Conservation (phyloP, 2,113 vertebrate genomes). For the Empidonax traillii region DNA sequence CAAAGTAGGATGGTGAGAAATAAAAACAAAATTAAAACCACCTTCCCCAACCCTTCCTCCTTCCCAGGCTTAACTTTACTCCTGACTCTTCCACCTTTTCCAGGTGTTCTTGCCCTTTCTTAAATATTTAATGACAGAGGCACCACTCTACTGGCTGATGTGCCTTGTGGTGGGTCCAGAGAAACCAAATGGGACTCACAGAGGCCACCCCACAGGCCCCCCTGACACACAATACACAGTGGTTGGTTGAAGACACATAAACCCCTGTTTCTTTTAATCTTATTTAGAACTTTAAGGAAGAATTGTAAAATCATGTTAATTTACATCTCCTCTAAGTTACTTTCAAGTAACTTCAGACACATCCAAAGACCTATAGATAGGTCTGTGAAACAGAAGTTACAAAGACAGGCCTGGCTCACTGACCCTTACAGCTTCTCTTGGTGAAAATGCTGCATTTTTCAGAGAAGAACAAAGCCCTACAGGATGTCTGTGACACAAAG, state of each 20-base stretch:
- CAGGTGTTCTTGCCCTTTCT: background rate
- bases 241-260: background rate
- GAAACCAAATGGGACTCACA: background rate
- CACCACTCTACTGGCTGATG: fast-evolving
- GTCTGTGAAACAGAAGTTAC: background rate
- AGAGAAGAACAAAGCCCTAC: background rate
- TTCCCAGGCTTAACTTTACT: background rate
- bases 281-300: background rate
- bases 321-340: background rate
- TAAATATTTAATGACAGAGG: background rate
- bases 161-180: background rate
- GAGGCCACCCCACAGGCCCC: background rate
- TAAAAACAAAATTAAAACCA: background rate
- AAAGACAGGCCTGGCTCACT: background rate
- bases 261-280: background rate
- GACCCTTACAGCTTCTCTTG: fast-evolving
- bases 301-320: background rate
- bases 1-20: background rate
- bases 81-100: background rate
- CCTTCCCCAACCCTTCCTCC: background rate
- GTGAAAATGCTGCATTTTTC: background rate
- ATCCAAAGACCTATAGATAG: background rate
- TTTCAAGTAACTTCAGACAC: background rate
- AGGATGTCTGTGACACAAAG: background rate
- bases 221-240: background rate